phyloP scores from a whole-genome alignment of 64 coral and sea anemone species.

The Montipora sp. region DNA sequence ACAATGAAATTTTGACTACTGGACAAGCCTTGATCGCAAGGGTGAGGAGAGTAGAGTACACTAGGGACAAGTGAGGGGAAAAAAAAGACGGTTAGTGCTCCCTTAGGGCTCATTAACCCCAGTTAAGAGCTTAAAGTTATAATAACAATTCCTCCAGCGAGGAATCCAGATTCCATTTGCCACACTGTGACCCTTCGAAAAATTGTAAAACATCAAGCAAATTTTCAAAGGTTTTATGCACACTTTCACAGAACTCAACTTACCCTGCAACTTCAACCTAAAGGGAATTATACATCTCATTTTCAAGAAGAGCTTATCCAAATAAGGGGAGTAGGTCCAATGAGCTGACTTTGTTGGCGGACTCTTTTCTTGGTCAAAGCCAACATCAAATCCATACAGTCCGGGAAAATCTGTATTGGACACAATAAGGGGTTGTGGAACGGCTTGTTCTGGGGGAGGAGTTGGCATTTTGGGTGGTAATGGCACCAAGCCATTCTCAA shows the following conservation, averaged over 20 bases:
- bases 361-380: constrained; percentile 66
- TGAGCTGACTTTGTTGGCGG: constrained; percentile 73
- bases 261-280: constrained; percentile 65
- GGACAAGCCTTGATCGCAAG: no score
- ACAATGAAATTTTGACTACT: no score
- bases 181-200: no score
- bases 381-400: constrained; percentile 57
- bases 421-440: constrained; percentile 62
- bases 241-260: not conserved
- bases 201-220: no score
- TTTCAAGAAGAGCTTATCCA: constrained; percentile 79
- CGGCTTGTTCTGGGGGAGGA: not conserved
- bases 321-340: constrained; percentile 77
- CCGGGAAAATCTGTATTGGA: constrained; percentile 83
- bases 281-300: constrained; percentile 75
- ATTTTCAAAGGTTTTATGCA: no score
- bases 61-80: no score
- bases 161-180: no score
- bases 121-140: no score
- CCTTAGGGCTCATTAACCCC: no score
- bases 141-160: no score
- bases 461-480: not conserved
- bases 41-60: no score
- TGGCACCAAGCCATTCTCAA: not conserved
- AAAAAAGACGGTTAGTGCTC: no score